Conservation (phyloP, 2,888 invertebrate species). For the Pelosia muscerda region DNA sequence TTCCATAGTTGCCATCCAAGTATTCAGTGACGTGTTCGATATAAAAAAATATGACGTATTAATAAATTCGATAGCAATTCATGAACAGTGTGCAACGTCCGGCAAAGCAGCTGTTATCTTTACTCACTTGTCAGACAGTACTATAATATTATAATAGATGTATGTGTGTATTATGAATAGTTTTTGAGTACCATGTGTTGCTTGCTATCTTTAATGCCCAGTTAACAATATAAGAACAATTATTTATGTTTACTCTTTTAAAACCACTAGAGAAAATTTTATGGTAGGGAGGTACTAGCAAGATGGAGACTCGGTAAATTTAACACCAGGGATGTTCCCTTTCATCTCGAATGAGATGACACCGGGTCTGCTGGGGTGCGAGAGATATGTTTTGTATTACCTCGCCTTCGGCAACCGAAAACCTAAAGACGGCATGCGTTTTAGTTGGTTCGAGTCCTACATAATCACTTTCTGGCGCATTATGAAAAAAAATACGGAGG, state of each 20-base stretch:
- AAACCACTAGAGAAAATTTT: constrained; percentile 1
- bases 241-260: constrained; percentile 24
- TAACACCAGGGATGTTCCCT: no score
- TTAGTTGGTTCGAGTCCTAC: no score
- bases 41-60: constrained; percentile 42
- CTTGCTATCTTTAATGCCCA: constrained; percentile 32
- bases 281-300: no score
- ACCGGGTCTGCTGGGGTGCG: no score
- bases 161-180: constrained; percentile 21
- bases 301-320: no score
- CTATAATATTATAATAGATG: constrained; percentile 36
- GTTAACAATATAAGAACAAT: constrained; percentile 32
- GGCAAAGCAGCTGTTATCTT: constrained; percentile 37
- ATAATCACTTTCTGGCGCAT: no score
- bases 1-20: constrained; percentile 34
- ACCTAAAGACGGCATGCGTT: no score
- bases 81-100: constrained; percentile 26
- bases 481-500: no score
- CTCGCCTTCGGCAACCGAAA: no score
- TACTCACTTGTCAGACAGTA: constrained; percentile 42
- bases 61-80: constrained; percentile 39
- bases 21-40: constrained; percentile 40
- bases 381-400: no score
- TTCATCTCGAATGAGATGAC: no score
- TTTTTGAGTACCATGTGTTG: constrained; percentile 29